Evolutionary conservation across 2,797 vertebrate genomes (phyloP), one percentile per base, ranked within the genome.

Genomic region (Psittacula echo): DNA sequence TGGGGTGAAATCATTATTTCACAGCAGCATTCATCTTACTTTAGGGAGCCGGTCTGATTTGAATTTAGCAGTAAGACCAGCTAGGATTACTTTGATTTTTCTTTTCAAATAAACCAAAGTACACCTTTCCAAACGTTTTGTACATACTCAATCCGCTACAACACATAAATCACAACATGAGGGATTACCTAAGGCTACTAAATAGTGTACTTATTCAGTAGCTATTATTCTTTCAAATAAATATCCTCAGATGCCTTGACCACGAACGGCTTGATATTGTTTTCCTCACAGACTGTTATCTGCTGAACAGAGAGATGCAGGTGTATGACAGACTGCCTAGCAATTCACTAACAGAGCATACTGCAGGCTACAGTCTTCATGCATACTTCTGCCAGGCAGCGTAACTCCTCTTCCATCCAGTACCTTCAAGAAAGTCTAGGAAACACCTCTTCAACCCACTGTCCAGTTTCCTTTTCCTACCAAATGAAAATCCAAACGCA

Each of bases 101-200:
- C 71, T 85, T 83, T 78, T 66, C 45, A 62, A 91, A 94, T 75
- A 72, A 92, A 81, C 88, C 83, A 71, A 82, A 94, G 81, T 76
- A 95, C 11, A 66, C 60, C 66, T 95, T 87, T 67, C 87, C 81
- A 94, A 90, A 95, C 51, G 78, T 95, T 93, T 92, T 91, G 71
- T 77, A 96, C 54, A 74, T 76, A 81, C 66, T 96, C 80, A 64
- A 88, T 81, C 91, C 8, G 79, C 86, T 94, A 96, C 68, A 90
- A 95, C 93, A 95, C 24, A 60, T 62, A 96, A 93, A 91, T 97
- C 94, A 97, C 87, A 95, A 96, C 75, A 95, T 15, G 29, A 94
- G 83, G 92, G 95, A 95, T 95, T 96, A 96, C 85, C 81, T 53
- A 94, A 94, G 93, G 87, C 96, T 96, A 96, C 54, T 77, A 82